These are phyloP conservation scores for Neodiprion lecontei DNA, from an alignment of 1,140 invertebrate genomes.

Conservation along the genomic window DNA sequence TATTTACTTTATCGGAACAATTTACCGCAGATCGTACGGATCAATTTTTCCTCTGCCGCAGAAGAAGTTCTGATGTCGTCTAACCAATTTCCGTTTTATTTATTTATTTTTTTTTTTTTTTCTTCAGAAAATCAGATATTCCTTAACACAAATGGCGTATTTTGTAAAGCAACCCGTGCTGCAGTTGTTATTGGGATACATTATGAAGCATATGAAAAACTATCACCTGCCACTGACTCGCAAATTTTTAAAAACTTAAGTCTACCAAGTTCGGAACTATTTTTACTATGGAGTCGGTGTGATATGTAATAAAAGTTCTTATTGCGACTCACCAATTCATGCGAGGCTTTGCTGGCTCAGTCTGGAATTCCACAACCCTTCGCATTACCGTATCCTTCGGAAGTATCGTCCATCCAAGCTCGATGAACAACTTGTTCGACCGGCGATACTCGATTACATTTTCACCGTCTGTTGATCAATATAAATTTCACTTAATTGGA, in stretches of 20 bases:
- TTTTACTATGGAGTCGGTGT: no score
- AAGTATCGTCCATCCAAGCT: slow-evolving; percentile 40
- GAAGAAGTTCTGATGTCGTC: no score
- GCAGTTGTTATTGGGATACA: no score
- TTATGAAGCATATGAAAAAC: no score
- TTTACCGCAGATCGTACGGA: background rate
- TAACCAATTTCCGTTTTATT: no score
- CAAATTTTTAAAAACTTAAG: no score
- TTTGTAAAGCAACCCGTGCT: no score
- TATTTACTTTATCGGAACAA: background rate
- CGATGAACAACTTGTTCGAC: slow-evolving; percentile 41
- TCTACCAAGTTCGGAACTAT: no score
- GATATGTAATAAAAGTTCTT: no score
- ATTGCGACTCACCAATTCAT: slow-evolving; percentile 29
- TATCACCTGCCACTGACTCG: no score
- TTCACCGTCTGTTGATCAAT: background rate
- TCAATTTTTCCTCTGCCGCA: background rate
- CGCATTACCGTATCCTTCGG: slow-evolving; percentile 33
- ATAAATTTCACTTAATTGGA: no score
- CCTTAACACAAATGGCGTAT: background rate
- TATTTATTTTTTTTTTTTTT: no score
- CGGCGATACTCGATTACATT: slow-evolving; percentile 51
- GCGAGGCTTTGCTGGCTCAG: slow-evolving; percentile 34
- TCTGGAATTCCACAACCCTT: slow-evolving; percentile 33
- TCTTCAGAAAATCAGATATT: background rate